Base-by-base conservation (phyloP, 2,797 vertebrate genomes). In the Dallia pectoralis region DNA sequence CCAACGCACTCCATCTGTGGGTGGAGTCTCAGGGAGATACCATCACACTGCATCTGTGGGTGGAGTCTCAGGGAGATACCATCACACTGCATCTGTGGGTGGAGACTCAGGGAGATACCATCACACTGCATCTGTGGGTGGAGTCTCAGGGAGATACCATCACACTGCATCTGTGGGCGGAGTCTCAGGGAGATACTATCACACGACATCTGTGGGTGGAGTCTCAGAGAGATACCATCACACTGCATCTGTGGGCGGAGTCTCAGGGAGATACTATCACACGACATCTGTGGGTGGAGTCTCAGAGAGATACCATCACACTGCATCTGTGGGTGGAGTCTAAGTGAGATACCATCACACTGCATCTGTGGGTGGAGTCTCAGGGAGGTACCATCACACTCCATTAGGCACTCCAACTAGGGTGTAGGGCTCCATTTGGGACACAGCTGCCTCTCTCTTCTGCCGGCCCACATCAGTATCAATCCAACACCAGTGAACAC, bases 381-480 rank as follows among this genome's bases (percentile, higher is more conserved):
- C 84, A 27, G 68, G n/a, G n/a, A n/a, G n/a, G n/a, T n/a, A n/a
- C n/a, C n/a, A n/a, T n/a, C n/a, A n/a, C n/a, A n/a, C n/a, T n/a
- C n/a, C n/a, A n/a, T n/a, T 0, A 9, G 19, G 51, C 14, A 56
- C 51, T 56, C 19, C 7, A 56, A 5, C 40, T 5, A 53, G 51
- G 51, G n/a, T n/a, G n/a, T 1, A 56, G 51, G 51, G n/a, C 9
- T 5, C 4, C 51, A 56, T 56, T 56, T 56, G n/a, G 51, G 76
- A 25, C 11, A 3, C 67, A 1, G 40, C 11, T 44, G 0, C 4
- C 29, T 36, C 27, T 14, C 59, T 1, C 0, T 70, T 71, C 84
- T 86, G 89, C 87, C 87, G 82, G 84, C 82, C 72, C 85, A 80
- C 84, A 90, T 89, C 91, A 88, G 81, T 88, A 87, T 91, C 91